Base-by-base conservation (phyloP, 2,888 invertebrate species). In the Geotrupes spiniger region DNA sequence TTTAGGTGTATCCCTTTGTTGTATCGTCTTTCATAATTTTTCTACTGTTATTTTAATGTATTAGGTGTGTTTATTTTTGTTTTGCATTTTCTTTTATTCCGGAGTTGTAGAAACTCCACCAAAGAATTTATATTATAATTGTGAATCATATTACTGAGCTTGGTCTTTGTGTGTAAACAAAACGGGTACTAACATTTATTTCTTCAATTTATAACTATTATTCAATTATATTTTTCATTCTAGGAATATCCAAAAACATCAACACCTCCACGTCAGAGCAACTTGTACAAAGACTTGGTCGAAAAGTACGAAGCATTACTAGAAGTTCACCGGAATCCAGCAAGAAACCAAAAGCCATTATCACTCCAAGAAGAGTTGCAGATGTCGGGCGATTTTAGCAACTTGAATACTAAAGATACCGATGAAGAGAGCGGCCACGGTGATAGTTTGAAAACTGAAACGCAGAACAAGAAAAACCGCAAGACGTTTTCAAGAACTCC, bases 261-360 rank as follows among this genome's bases (percentile, higher is more conserved):
- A 28, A 53, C 54, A 11, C 42, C 57, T 15, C 46, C 59, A 8
- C 56, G 60, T 2, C 52, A 51, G 43, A 77, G 78, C 53, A 78
- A 77, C 53, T 84, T 87, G 0, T 91, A 90, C 72, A 80, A 87
- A 64, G 87, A 85, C 46, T 76, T 92, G 59, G 89, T 90, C 42
- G 88, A 89, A 69, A 91, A 91, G 69, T 92, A 90, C 69, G 89
- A 91, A 72, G 89, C 89, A 17, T 75, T 91, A 42, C 74, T 89
- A 21, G 86, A 88, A 67, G 85, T 89, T 29, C 88, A 89, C 65
- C 75, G 84, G 54, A 80, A 82, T 47, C 84, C 55, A 80, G 82
- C 50, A 81, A 84, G 46, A 52, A 79, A 74, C 63, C 72, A 67
- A 61, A 78, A 75, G 63, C 73, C 68, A 29, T 62, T 78, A 45